Base-by-base conservation (phyloP, 1,140 invertebrate genomes). In the Leptinotarsa lineolata region DNA sequence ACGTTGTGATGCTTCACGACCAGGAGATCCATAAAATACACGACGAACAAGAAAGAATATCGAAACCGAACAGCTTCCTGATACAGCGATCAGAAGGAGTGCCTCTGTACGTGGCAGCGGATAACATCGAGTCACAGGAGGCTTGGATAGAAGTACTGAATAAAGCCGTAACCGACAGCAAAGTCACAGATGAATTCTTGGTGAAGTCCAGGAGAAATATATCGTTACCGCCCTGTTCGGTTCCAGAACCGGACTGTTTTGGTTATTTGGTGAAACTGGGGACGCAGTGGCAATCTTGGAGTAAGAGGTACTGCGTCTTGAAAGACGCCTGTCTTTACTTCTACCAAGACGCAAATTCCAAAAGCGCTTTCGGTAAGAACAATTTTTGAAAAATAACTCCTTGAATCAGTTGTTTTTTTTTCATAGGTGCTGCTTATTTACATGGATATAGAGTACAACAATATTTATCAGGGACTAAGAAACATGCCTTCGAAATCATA, bases 301-400 rank as follows among this genome's bases (percentile, higher is more conserved):
- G 92, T 72, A 91, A 93, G 79, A 89, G 96, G 61, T 98, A 97
- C 87, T 98, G 96, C 86, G 93, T 98, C 21, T 88, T 98, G 5
- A 98, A 98, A 85, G 95, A 98, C 85, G 96, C 96, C 61, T 96
- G 94, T 79, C 88, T 98, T 13, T 98, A 97, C 86, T 97, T 97
- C 85, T 98, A 97, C 85, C 91, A 92, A 78, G 94, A 96, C 83
- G 91, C 90, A 15, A 93, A 93, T 81, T 92, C 95, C 73, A 93
- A 92, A 79, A 91, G 88, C 82, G 94, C 96, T 76, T 93, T 96
- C 84, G 96, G 94, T 96, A 70, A 73, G 15, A 63, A 24, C 18
- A 8, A 67, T 16, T 4, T 63, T 24, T 30, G 24, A 63, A 21
- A 63, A 12, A 24, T 63, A 20, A 20, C 13, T 63, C 15, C 4